These are phyloP conservation scores for Emmelina monodactyla DNA, from an alignment of 2,888 invertebrate genomes.

Conservation along the genomic window DNA sequence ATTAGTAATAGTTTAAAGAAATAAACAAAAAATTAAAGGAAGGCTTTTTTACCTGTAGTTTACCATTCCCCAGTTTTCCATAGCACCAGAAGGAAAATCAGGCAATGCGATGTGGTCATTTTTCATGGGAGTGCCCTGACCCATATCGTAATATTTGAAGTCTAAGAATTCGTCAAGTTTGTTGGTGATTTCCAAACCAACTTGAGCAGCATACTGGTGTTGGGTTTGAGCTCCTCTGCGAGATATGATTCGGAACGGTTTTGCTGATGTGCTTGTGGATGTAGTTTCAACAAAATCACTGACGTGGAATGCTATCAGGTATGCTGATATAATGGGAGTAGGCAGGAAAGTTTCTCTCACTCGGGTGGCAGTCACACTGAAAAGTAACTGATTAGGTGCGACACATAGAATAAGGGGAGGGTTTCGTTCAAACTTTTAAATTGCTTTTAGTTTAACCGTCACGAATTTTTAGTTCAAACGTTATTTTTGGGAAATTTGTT, in stretches of 20 bases:
- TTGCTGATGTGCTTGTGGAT: constrained; percentile 23
- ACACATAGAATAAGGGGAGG: too few relatives aligned
- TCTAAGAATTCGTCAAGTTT: constrained; percentile 68
- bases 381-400: too few relatives aligned
- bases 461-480: too few relatives aligned
- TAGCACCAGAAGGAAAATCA: constrained; percentile 80
- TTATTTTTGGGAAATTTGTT: too few relatives aligned
- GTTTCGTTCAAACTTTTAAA: too few relatives aligned
- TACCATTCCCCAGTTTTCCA: constrained; percentile 88
- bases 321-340: constrained; percentile 78
- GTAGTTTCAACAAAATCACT: constrained; percentile 70
- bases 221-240: constrained; percentile 39
- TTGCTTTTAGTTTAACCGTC: too few relatives aligned
- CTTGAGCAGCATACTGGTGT: constrained; percentile 50
- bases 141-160: constrained; percentile 61
- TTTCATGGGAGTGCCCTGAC: constrained; percentile 50
- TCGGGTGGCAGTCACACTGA: constrained; percentile 25
- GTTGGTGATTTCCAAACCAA: constrained; percentile 50
- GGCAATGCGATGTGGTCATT: constrained; percentile 80
- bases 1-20: constrained; percentile 1
- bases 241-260: constrained; percentile 45
- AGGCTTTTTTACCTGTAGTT: constrained; percentile 79
- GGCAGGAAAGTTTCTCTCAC: constrained; percentile 53
- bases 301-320: constrained; percentile 85
- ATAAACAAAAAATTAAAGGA: too few relatives aligned